These are phyloP conservation scores for Chromobotia macracanthus DNA, from an alignment of 2,797 vertebrate genomes.

Conservation along the genomic window DNA sequence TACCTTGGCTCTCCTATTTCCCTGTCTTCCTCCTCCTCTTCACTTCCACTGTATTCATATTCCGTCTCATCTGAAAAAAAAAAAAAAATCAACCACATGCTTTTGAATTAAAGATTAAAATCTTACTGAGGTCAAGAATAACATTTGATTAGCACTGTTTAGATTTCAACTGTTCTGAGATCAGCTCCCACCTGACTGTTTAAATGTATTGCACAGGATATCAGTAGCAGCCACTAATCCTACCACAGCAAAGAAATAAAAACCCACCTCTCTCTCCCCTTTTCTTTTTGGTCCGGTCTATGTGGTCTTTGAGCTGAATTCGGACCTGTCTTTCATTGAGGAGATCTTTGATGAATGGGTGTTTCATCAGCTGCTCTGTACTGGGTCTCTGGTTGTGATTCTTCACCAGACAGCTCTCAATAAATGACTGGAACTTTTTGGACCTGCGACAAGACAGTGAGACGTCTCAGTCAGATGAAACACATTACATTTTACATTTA, in stretches of 20 bases:
- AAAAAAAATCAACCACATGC: not conserved
- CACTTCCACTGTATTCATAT: slow-evolving; percentile 96
- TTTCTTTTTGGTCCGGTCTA: slow-evolving; percentile 98
- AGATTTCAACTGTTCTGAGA: not conserved
- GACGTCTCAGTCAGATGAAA: too few relatives aligned
- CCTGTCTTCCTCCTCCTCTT: slow-evolving; percentile 95
- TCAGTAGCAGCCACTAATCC: not conserved
- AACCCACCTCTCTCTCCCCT: slow-evolving; percentile 91
- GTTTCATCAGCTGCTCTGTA: slow-evolving; percentile 95
- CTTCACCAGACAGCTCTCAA: slow-evolving; percentile 96
- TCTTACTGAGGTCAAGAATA: too few relatives aligned
- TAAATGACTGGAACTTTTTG: slow-evolving; percentile 98
- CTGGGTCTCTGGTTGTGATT: slow-evolving; percentile 93
- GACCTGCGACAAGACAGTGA: slow-evolving; percentile 78
- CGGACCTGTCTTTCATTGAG: slow-evolving; percentile 96
- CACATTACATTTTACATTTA: too few relatives aligned
- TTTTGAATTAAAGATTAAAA: too few relatives aligned
- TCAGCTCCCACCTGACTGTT: not conserved
- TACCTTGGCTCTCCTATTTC: slow-evolving; percentile 92
- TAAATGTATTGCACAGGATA: too few relatives aligned
- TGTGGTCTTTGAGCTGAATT: slow-evolving; percentile 98
- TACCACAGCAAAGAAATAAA: not conserved
- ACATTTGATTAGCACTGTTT: too few relatives aligned
- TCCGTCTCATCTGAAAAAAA: slow-evolving; percentile 90
- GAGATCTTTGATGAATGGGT: slow-evolving; percentile 94